Evolutionary conservation across 2,797 vertebrate genomes (phyloP).

Genomic region (Pristis pectinata): DNA sequence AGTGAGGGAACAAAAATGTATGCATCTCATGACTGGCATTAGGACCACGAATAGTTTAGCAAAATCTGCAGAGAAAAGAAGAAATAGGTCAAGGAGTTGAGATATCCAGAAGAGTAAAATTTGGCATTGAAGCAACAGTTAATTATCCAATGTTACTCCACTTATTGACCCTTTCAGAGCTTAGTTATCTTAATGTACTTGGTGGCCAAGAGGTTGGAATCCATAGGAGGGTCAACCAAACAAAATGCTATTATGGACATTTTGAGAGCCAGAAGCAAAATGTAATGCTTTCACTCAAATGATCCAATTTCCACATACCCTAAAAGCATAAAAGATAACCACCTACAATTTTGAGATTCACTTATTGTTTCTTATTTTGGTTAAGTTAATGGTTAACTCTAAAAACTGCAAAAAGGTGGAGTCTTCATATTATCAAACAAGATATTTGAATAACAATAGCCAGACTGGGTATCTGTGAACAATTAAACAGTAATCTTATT

Average conservation of each 20-base stretch:
- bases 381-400: neutral
- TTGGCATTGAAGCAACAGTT: neutral
- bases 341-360: neutral
- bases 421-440: neutral
- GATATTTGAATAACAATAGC: neutral
- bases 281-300: neutral
- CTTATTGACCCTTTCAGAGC: neutral
- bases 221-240: neutral
- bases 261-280: neutral
- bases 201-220: neutral
- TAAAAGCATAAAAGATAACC: neutral
- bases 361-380: neutral
- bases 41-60: neutral
- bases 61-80: neutral
- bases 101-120: neutral
- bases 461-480: neutral
- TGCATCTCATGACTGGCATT: neutral
- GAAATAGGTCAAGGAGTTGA: neutral
- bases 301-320: neutral
- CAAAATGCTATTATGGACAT: neutral
- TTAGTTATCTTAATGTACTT: neutral
- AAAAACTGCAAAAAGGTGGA: neutral
- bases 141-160: too few species aligned
- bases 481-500: neutral
- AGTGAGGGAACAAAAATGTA: neutral